Conservation (phyloP, 2,113 vertebrate species). For the Pelvicachromis taeniatus region DNA sequence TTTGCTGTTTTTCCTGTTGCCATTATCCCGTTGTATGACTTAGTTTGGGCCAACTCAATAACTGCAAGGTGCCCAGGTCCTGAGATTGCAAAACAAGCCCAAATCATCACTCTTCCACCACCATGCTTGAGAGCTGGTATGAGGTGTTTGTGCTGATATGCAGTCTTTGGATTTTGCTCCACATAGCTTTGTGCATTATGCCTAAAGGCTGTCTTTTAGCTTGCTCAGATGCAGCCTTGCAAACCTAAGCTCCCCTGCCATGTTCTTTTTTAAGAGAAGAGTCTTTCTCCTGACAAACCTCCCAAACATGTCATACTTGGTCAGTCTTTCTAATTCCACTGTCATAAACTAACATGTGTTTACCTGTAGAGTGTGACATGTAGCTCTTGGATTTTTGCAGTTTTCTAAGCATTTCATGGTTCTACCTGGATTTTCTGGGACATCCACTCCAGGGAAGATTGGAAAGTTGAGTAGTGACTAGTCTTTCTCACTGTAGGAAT, state of each 20-base stretch:
- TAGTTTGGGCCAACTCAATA: neutral
- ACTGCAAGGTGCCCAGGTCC: neutral
- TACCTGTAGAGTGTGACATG: neutral
- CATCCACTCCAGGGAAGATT: neutral
- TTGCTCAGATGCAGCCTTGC: neutral
- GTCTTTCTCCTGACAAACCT: neutral
- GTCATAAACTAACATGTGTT: neutral
- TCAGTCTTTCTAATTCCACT: neutral
- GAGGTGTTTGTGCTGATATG: neutral
- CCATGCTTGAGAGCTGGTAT: neutral
- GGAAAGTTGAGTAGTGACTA: neutral
- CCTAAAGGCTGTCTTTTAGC: neutral
- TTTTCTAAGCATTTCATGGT: neutral
- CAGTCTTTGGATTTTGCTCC: neutral
- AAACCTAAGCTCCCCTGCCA: neutral
- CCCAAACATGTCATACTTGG: neutral
- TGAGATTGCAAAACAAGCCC: neutral
- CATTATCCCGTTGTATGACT: neutral
- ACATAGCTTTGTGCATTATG: neutral
- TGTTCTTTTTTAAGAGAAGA: neutral
- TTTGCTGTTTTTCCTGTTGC: too few relatives aligned
- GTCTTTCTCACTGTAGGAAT: neutral
- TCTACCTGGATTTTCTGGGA: neutral
- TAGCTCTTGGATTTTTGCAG: neutral
- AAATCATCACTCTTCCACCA: neutral